A percentile compares a stretch with the other conserved stretches of the same genome.
These are phyloP conservation scores for Coccyzus lansbergi DNA, from an alignment of 2,797 vertebrate species.

Conservation along the genomic window DNA sequence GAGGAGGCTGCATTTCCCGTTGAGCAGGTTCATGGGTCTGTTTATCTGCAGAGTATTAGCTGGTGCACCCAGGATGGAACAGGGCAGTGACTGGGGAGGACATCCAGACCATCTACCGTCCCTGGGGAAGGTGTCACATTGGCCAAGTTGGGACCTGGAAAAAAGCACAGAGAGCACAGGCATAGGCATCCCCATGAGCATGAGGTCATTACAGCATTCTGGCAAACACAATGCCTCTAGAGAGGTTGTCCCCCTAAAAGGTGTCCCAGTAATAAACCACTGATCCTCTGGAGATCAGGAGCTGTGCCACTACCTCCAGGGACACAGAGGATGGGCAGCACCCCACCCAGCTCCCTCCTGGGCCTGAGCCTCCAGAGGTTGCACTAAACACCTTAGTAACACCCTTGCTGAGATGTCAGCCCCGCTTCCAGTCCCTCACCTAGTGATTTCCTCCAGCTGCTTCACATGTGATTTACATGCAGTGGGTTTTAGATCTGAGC, in stretches of 20 bases:
- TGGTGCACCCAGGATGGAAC: background rate
- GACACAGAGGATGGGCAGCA: background rate
- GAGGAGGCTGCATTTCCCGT: background rate
- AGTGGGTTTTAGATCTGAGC: background rate
- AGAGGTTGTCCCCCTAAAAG: background rate
- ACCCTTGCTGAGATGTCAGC: background rate
- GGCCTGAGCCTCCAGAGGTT: background rate
- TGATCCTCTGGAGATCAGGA: background rate
- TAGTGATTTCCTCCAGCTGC: background rate
- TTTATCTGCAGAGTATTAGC: accelerated
- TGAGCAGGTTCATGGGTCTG: background rate
- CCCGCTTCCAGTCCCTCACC: background rate
- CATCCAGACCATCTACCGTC: background rate
- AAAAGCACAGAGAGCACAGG: background rate
- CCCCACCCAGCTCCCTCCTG: background rate
- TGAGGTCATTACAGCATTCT: background rate
- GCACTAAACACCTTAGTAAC: background rate
- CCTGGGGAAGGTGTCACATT: background rate
- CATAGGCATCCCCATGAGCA: accelerated
- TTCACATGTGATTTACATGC: background rate
- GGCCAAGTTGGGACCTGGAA: background rate
- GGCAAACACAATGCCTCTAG: no score
- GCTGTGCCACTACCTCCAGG: background rate
- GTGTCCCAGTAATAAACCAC: background rate
- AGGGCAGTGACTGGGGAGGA: background rate